Evolutionary conservation across 2,888 invertebrate species (phyloP).

Genomic region (Ochropleura leucogaster): DNA sequence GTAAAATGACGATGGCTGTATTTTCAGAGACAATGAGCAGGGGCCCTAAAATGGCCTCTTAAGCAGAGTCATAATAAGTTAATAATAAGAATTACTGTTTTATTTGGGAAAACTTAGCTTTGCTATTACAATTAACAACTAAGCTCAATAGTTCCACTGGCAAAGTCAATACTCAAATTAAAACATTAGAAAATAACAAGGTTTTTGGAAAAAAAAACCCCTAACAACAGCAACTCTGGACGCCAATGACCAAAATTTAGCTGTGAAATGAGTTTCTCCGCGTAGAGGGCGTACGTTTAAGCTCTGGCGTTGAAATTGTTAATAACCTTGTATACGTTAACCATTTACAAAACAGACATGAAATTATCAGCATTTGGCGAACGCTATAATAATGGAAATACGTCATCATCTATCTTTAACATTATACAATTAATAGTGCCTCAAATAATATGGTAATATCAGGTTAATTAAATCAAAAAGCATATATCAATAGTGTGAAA

Average conservation of each 20-base stretch:
- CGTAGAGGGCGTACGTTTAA: too few species aligned
- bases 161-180: not conserved
- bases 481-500: conserved; percentile 45
- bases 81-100: too few species aligned
- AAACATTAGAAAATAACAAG: not conserved
- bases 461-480: conserved; percentile 57
- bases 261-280: too few species aligned
- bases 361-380: not conserved
- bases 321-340: not conserved
- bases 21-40: not conserved
- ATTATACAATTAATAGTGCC: conserved; percentile 9
- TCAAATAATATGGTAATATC: conserved; percentile 32
- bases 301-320: too few species aligned
- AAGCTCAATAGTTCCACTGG: not conserved
- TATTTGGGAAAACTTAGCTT: too few species aligned
- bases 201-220: too few species aligned
- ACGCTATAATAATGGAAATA: not conserved
- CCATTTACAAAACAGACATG: not conserved
- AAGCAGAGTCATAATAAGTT: too few species aligned
- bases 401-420: conserved; percentile 7
- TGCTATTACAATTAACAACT: too few species aligned
- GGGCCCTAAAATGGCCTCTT: too few species aligned
- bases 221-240: too few species aligned
- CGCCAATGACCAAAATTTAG: too few species aligned
- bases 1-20: not conserved